phyloP scores from a whole-genome alignment of 2,888 invertebrate species.

The Allolobophora icterica region DNA sequence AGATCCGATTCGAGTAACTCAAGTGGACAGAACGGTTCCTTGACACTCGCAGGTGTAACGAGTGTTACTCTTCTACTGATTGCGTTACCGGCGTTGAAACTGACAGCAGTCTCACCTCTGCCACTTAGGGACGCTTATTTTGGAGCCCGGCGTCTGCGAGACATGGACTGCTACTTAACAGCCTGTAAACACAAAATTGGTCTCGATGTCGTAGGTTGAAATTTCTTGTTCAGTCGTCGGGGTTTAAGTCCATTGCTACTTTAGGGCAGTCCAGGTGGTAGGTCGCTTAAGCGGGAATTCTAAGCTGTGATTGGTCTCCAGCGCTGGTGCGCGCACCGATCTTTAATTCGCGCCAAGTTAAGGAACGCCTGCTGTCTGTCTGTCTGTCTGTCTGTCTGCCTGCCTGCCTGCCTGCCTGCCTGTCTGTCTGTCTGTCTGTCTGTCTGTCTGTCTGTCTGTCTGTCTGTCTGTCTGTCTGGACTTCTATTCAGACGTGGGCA shows the following conservation, averaged over 20 bases:
- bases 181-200: neutral
- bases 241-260: neutral
- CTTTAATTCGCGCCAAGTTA: neutral
- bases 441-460: constrained; percentile 21
- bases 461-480: neutral
- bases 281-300: neutral
- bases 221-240: neutral
- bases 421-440: neutral
- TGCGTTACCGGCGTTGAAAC: neutral
- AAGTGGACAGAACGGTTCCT: neutral
- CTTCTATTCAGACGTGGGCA: neutral
- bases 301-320: neutral
- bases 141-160: neutral
- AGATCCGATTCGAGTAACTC: neutral
- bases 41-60: neutral
- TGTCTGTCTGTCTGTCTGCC: constrained; percentile 13
- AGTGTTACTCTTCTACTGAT: neutral
- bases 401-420: neutral
- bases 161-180: neutral
- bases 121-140: neutral
- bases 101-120: neutral
- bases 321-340: neutral
- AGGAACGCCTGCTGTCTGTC: neutral
- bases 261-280: neutral
- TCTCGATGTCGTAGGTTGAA: neutral